Evolutionary conservation across 2,888 invertebrate species (phyloP), one percentile per base, ranked within the genome.

Genomic region (Leptothorax acervorum): DNA sequence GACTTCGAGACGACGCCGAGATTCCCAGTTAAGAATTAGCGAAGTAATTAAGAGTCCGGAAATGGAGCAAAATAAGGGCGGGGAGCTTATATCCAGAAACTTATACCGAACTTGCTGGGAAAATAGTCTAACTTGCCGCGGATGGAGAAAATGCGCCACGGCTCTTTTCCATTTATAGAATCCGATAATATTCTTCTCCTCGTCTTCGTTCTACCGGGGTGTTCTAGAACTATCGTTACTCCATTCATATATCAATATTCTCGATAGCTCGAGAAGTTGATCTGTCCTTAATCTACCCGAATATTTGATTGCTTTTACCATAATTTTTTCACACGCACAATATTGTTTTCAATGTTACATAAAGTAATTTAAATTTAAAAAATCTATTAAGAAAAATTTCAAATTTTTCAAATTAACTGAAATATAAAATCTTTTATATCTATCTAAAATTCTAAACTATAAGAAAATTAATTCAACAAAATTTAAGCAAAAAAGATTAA

Each of bases 31-130:
- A 92, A 92, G 92, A 93, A 94, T 94, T 93, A 93, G 92, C 92
- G 91, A 93, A 93, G 94, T 94, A 94, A 94, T 94, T 94, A 94
- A 93, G 93, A 93, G 92, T 91, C 92, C 90, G 92, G 91, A 93
- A 93, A 93, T 92, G 92, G 92, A 92, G 92, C 91, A 92, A 93
- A 93, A 93, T 93, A 93, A 92, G 91, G 39, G 87, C 89, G 89
- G 85, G 85, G 89, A 90, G 92, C 91, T 93, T 93, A 92, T 91
- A 92, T 91, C 88, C 89, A 87, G 90, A 93, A 81, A 94, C 92
- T 94, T 93, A 92, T 92, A 91, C 88, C 88, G 75, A 93, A 91
- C 89, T 92, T 89, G 86, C 82, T 70, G 81, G 73, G 85, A 89
- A 89, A 90, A 89, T 88, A 88, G 86, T 87, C 87, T 83, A 89